Conservation (phyloP, 2,113 vertebrate species). For the Ahaetulla prasina region DNA sequence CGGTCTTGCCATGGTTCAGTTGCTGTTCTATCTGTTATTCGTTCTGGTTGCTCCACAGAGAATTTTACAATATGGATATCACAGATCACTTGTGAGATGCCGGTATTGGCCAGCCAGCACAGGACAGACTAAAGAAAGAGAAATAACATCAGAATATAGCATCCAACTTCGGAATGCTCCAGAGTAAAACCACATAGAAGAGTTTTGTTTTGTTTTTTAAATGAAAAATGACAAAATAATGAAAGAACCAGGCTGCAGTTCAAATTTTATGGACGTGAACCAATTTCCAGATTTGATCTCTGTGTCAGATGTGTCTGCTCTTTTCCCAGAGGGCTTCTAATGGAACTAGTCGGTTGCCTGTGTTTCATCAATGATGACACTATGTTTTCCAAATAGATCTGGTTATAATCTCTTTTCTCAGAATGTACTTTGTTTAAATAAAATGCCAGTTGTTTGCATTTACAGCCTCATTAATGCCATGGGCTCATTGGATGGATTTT, state of each 20-base stretch:
- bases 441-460: background rate
- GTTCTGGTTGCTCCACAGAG: background rate
- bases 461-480: background rate
- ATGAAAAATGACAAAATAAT: constrained; percentile 2
- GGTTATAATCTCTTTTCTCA: background rate
- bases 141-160: constrained; percentile 1
- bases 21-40: constrained; percentile 27
- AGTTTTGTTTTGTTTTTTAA: background rate
- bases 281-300: background rate
- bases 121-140: constrained; percentile 10
- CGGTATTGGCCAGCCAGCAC: background rate
- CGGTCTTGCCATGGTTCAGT: too few relatives aligned
- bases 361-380: background rate
- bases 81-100: background rate
- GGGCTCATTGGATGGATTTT: background rate
- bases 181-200: constrained; percentile 6
- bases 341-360: background rate
- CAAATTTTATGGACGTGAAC: background rate
- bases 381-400: background rate
- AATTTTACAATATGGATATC: constrained; percentile 28
- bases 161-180: constrained; percentile 15
- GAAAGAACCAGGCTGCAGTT: background rate
- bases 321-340: background rate
- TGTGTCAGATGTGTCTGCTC: background rate
- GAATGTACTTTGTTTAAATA: background rate